Evolutionary conservation across 2,888 invertebrate genomes (phyloP).

Genomic region (Oxystoma pomonae): DNA sequence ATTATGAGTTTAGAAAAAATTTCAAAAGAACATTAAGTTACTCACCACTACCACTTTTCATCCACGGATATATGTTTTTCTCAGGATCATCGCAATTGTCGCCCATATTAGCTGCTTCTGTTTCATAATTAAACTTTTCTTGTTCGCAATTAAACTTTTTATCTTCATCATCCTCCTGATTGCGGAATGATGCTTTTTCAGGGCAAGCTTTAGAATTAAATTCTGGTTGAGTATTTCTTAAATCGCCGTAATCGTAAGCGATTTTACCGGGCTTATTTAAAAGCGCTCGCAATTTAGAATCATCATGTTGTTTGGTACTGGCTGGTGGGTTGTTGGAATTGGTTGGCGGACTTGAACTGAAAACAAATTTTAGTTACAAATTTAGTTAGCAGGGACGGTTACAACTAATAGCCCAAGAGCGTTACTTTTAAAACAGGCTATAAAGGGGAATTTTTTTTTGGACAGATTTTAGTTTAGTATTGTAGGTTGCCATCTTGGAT

Average conservation of each 20-base stretch:
- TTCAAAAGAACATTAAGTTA: no score
- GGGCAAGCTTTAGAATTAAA: constrained; percentile 37
- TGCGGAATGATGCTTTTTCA: constrained; percentile 25
- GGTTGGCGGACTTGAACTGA: constrained; percentile 12
- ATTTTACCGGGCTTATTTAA: constrained; percentile 46
- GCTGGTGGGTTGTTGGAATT: constrained; percentile 5
- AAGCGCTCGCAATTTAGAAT: constrained; percentile 57
- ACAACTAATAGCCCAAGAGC: no score
- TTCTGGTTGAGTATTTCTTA: constrained; percentile 30
- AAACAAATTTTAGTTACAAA: constrained; percentile 2
- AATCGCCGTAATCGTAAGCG: constrained; percentile 38
- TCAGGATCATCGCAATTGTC: constrained; percentile 22
- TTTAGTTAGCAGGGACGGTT: no score
- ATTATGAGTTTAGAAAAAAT: no score
- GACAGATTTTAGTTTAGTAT: no score
- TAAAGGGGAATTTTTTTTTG: no score
- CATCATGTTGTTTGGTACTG: constrained; percentile 41
- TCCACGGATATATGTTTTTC: constrained; percentile 53
- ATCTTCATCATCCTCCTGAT: constrained; percentile 44
- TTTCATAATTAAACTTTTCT: constrained; percentile 48
- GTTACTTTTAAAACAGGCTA: no score
- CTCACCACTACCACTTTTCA: constrained; percentile 57
- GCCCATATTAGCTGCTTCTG: constrained; percentile 45
- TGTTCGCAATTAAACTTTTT: constrained; percentile 43
- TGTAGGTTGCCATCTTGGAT: no score